Conservation (phyloP, 2,113 vertebrate genomes). For the Tauraco erythrolophus region DNA sequence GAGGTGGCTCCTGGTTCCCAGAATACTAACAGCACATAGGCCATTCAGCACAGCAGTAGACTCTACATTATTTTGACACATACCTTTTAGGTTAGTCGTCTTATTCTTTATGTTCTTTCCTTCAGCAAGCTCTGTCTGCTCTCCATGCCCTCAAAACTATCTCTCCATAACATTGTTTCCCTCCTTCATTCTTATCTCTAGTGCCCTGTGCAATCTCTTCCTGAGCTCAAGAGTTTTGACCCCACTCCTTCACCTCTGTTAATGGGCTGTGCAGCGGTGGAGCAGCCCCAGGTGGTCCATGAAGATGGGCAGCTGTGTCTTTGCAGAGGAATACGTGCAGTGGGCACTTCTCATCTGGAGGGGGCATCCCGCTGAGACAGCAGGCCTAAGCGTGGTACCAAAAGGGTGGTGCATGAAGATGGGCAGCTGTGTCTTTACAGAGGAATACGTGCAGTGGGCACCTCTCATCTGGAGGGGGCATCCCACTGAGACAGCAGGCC, state of each 20-base stretch:
- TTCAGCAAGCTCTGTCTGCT: background rate
- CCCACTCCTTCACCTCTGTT: background rate
- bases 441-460: background rate
- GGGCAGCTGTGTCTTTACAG: background rate
- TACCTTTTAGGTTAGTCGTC: background rate
- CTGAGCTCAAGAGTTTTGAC: constrained; percentile 22
- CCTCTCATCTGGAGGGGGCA: background rate
- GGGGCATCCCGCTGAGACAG: background rate
- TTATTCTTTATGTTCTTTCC: background rate
- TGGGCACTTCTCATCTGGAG: background rate
- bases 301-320: background rate
- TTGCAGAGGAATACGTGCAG: background rate
- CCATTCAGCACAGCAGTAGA: background rate
- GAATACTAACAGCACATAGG: background rate
- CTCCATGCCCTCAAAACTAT: background rate
- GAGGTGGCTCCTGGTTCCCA: background rate
- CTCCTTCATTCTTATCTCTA: constrained; percentile 41
- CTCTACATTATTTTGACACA: background rate
- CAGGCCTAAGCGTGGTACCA: background rate
- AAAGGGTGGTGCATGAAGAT: background rate
- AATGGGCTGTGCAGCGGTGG: background rate
- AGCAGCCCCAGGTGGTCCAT: background rate
- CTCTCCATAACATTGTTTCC: background rate
- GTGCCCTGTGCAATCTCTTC: background rate
- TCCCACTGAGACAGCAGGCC: background rate